Percentiles rank a stretch among this genome's conserved stretches.
Evolutionary conservation across 2,797 vertebrate genomes (phyloP).

Genomic region (Syndactyla subalaris): DNA sequence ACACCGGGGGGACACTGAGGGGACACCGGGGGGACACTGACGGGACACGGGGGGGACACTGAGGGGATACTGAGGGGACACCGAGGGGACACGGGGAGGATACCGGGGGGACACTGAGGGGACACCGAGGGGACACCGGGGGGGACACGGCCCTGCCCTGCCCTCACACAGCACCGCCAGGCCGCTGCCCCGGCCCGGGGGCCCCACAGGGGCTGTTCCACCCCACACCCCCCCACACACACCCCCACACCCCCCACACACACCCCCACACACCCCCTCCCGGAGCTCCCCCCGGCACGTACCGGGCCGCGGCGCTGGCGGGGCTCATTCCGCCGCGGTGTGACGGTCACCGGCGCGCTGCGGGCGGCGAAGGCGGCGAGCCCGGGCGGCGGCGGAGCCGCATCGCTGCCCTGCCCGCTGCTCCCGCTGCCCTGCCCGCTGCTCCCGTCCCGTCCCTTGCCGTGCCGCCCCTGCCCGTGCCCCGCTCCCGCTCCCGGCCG

Average conservation of each 20-base stretch:
- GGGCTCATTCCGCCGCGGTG: constrained; percentile 1
- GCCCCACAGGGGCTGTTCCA: not conserved
- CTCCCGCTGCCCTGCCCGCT: not conserved
- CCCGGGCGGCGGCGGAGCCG: not conserved
- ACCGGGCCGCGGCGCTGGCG: not conserved
- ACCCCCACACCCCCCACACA: no score
- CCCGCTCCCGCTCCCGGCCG: not conserved
- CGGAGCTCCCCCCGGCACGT: not conserved
- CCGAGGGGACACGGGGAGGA: no score
- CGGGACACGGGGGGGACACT: no score
- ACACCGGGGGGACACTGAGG: no score
- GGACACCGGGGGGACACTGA: no score
- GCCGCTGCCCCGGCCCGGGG: not conserved
- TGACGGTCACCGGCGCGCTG: not conserved
- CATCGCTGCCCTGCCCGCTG: not conserved
- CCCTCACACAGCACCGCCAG: not conserved
- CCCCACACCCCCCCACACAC: no score
- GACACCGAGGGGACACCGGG: no score
- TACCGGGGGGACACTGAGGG: no score
- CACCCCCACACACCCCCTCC: no score
- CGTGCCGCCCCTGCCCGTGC: not conserved
- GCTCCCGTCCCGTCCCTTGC: not conserved
- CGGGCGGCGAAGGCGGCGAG: not conserved
- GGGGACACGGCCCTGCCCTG: not conserved
- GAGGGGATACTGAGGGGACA: no score